These are phyloP conservation scores for Phrynocephalus guinanensis DNA, from an alignment of 2,797 vertebrate genomes.

Conservation along the genomic window DNA sequence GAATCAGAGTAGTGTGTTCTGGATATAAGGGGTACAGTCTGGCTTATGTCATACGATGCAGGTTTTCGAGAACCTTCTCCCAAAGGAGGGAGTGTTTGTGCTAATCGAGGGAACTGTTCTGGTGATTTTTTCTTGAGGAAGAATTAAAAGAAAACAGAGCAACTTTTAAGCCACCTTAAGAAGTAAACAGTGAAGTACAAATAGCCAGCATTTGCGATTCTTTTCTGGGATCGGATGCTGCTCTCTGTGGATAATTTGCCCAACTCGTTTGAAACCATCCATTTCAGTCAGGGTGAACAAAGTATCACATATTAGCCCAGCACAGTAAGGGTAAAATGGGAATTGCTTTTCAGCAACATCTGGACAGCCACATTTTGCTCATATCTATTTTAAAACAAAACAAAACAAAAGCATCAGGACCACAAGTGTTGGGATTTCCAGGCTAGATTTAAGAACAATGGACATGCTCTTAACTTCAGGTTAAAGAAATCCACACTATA, in stretches of 20 bases:
- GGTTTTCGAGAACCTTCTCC: conserved; percentile 67
- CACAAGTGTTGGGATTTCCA: neutral
- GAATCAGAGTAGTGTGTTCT: conserved; percentile 64
- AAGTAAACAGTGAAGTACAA: neutral
- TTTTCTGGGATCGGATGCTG: neutral
- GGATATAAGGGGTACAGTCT: conserved; percentile 71
- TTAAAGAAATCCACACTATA: neutral
- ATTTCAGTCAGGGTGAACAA: neutral
- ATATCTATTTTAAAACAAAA: neutral
- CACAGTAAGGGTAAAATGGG: neutral
- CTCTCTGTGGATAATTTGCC: neutral
- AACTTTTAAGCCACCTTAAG: neutral
- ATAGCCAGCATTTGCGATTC: neutral
- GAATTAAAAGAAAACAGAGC: conserved; percentile 17
- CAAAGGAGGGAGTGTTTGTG: conserved; percentile 79
- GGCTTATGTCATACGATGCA: conserved; percentile 65
- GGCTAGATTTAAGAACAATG: neutral
- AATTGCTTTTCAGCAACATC: neutral
- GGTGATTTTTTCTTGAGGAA: conserved; percentile 85
- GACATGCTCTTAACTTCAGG: neutral
- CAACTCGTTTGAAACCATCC: neutral
- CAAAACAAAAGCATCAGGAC: neutral
- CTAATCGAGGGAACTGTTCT: conserved; percentile 80
- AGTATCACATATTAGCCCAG: neutral
- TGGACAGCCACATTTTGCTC: no score